Evolutionary conservation across 2,888 invertebrate genomes (phyloP).

Genomic region (Vesta saturnalis): DNA sequence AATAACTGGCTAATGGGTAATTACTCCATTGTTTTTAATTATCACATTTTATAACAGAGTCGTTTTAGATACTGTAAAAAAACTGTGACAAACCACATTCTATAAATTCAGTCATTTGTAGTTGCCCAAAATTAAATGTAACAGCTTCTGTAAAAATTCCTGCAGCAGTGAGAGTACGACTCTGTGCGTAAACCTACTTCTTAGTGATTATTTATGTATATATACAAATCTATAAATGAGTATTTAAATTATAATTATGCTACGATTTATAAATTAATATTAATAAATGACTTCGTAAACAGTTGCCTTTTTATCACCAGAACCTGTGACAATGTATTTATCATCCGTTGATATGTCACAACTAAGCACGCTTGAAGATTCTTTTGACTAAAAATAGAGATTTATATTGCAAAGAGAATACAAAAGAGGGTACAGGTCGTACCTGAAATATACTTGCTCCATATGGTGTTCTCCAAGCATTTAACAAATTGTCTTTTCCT

Average conservation of each 20-base stretch:
- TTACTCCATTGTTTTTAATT: constrained; percentile 4
- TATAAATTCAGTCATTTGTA: neutral
- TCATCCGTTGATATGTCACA: constrained; percentile 97
- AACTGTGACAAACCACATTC: neutral
- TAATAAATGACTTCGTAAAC: constrained; percentile 95
- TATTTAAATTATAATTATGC: constrained; percentile 5
- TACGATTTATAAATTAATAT: constrained; percentile 41
- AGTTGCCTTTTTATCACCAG: constrained; percentile 96
- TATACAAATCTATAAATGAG: constrained; percentile 1
- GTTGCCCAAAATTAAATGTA: neutral
- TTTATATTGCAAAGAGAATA: constrained; percentile 31
- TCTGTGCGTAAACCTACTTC: neutral
- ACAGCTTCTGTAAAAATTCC: no score
- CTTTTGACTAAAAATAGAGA: constrained; percentile 78
- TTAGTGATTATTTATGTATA: neutral
- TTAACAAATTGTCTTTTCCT: constrained; percentile 92
- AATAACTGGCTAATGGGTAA: constrained; percentile 6
- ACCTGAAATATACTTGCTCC: constrained; percentile 96
- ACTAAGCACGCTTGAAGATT: constrained; percentile 94
- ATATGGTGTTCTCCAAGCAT: constrained; percentile 95
- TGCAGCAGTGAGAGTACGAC: neutral
- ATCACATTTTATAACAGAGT: constrained; percentile 14
- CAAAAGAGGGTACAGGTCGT: constrained; percentile 22
- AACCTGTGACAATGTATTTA: constrained; percentile 96
- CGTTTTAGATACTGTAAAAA: neutral